Base-by-base conservation (phyloP, 1,140 invertebrate species). In the Cotesia chilonis region DNA sequence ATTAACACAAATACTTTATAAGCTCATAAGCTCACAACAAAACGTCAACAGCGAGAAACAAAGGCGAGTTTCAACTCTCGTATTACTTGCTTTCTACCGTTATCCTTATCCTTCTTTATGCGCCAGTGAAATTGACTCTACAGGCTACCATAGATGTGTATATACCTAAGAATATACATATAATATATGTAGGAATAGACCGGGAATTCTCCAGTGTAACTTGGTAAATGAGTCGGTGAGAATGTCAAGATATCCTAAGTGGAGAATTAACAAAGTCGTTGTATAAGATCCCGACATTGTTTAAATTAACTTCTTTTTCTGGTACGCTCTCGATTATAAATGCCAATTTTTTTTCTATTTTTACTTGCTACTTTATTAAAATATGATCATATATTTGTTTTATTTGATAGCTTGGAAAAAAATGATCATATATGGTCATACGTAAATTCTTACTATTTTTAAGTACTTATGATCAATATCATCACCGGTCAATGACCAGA, bases 21-120 rank as follows among this genome's bases (percentile, higher is more conserved):
- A 82, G 77, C 79, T 80, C 80, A 76, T 83, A 84, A 82, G 82
- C 81, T 78, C 70, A 72, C 78, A 80, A 83, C 78, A 83, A 83
- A 80, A 82, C 78, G 71, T 66, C 71, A 51, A 47, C 41, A 47
- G 41, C 41, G 73, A 72, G 76, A 76, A 76, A 77, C 78, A 80
- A 80, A 75, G 79, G 81, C 78, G 28, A 38, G 64, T 74, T 68
- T 77, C 68, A 71, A 61, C 12, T 38, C n/a, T 70, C 35, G 36
- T 7, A 55, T 71, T 20, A 35, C 57, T 69, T 54, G 35, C 51
- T 57, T 63, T 72, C 47, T 54, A 59, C 47, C 41, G 14, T 67
- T 70, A 60, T 54, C 17, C 54, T 17, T 28, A 37, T 55, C 71
- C 37, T n/a, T 73, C 47, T 6, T 68, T 12, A 70, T 72, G 20